Base-by-base conservation (phyloP, 2,797 vertebrate genomes). In the Rallus crepitans region DNA sequence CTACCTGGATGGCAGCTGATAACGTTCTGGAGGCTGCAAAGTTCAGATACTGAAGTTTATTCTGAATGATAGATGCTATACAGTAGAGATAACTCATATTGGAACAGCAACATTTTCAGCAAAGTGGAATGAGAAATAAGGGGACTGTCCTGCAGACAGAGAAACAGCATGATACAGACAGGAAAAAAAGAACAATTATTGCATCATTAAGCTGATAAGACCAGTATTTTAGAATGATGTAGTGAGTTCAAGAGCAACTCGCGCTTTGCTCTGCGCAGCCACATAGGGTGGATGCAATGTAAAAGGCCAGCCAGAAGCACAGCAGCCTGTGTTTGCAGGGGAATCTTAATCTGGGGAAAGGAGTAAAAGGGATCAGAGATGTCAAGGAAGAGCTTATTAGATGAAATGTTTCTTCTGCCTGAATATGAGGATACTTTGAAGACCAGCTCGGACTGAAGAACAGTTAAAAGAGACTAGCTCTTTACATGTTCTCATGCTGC, bases 11-110 rank as follows among this genome's bases (percentile, higher is more conserved):
- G 63, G 79, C 91, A 90, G 87, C 91, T 93, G 93, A 91, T 91
- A 93, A 88, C 18, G 2, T 59, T 73, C 82, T 86, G 73, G 63
- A 92, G 77, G 88, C 90, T 92, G 81, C 60, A 48, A 91, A 90
- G 92, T 92, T 90, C 92, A 90, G 83, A 69, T 68, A 69, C 80
- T 65, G 66, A 90, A 87, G 94, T 96, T 93, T 88, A 78, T 68
- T 88, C 77, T 90, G 80, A 94, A 75, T 70, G 82, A 92, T 76
- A 50, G 84, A 59, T 2, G 2, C 60, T 68, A 37, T 47, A 35
- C 93, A 86, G 73, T 9, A 56, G 55, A 89, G 87, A 77, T 90
- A 88, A 84, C 68, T 87, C 82, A 75, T 56, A 50, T 17, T 76
- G 71, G 53, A 93, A 61, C 65, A 47, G 30, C 30, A 50, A 35